Percentiles rank a stretch among this genome's conserved stretches.
phyloP scores from a whole-genome alignment of 2,888 invertebrate species.

The Timema podura region DNA sequence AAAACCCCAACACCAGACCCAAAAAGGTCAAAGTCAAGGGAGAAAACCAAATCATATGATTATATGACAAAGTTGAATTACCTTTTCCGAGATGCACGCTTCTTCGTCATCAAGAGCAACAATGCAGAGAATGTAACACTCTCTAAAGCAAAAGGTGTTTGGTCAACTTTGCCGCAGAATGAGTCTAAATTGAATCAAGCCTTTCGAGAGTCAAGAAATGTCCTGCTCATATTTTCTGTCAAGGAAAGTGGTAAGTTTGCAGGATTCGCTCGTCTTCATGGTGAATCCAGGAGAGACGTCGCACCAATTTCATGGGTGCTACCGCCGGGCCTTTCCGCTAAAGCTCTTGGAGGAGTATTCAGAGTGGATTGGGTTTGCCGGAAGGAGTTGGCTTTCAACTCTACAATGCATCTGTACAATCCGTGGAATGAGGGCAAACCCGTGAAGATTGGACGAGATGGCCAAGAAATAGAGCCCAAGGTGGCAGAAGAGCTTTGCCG shows the following conservation, averaged over 20 bases:
- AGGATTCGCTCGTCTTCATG: conserved; percentile 87
- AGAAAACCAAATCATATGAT: conserved; percentile 67
- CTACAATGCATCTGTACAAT: conserved; percentile 89
- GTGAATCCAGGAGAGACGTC: conserved; percentile 85
- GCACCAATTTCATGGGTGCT: conserved; percentile 89
- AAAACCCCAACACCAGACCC: conserved; percentile 42
- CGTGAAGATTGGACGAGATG: conserved; percentile 98
- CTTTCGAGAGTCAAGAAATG: conserved; percentile 87
- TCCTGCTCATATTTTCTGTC: conserved; percentile 92
- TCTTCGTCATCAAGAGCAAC: conserved; percentile 96
- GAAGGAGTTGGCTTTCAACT: conserved; percentile 88
- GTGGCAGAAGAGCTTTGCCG: conserved; percentile 93
- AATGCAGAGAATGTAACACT: conserved; percentile 94
- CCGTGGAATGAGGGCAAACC: conserved; percentile 98
- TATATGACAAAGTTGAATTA: conserved; percentile 88
- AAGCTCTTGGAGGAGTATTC: conserved; percentile 93
- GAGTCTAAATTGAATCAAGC: conserved; percentile 95
- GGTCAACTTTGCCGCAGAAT: conserved; percentile 97
- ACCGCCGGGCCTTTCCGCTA: conserved; percentile 87
- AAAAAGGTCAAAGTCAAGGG: conserved; percentile 45
- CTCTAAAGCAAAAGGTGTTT: conserved; percentile 92
- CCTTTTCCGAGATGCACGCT: conserved; percentile 87
- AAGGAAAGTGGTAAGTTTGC: conserved; percentile 96
- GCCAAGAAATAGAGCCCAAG: conserved; percentile 95
- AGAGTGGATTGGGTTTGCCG: conserved; percentile 96